Percentiles rank a stretch among this genome's conserved stretches.
phyloP scores from a whole-genome alignment of 2,113 vertebrate species.

The Embiotoca jacksoni region DNA sequence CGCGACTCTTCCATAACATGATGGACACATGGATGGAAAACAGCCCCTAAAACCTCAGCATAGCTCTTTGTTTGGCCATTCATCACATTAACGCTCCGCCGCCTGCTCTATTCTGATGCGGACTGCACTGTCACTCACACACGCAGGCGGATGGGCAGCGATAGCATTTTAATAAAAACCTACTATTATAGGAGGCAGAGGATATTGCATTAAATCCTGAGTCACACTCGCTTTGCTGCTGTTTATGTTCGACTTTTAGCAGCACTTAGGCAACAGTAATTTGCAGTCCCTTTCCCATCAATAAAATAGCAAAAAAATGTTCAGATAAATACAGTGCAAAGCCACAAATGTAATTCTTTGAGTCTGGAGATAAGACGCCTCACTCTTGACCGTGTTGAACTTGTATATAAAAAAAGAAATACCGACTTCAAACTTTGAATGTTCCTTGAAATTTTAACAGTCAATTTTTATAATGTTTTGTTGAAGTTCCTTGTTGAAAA shows the following conservation, averaged over 20 bases:
- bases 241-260: conserved; percentile 20
- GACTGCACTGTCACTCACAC: conserved; percentile 58
- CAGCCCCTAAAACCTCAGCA: conserved; percentile 21
- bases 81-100: conserved; percentile 34
- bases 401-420: neutral
- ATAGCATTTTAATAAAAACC: conserved; percentile 61
- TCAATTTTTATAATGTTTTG: neutral
- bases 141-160: conserved; percentile 12
- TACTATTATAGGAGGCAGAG: conserved; percentile 18
- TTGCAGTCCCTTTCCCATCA: conserved; percentile 10
- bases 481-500: conserved; percentile 14
- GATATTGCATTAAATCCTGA: conserved; percentile 34
- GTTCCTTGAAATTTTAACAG: neutral
- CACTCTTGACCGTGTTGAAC: neutral
- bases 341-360: neutral
- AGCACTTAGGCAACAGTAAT: conserved; percentile 12
- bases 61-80: conserved; percentile 60
- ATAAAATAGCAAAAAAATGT: neutral
- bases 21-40: conserved; percentile 59
- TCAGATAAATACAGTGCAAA: neutral
- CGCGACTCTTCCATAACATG: conserved; percentile 52
- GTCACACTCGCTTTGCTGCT: conserved; percentile 26
- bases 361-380: neutral
- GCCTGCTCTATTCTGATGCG: conserved; percentile 58
- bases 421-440: neutral